phyloP scores from a whole-genome alignment of 2,888 invertebrate genomes.

The Philonicus albiceps region DNA sequence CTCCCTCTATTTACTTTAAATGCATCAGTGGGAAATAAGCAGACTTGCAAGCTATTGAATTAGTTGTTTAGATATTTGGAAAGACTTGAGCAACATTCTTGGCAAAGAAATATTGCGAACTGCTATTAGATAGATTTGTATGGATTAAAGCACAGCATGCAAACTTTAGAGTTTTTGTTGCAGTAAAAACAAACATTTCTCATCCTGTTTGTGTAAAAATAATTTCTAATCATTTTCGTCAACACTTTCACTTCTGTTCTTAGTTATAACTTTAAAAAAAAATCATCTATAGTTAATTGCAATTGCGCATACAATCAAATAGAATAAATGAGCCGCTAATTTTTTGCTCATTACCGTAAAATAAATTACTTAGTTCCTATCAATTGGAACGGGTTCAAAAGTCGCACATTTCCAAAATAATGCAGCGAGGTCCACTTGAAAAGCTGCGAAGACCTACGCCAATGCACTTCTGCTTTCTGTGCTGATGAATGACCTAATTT shows the following conservation, averaged over 20 bases:
- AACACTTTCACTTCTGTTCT: not conserved
- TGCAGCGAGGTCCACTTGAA: not conserved
- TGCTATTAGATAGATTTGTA: not conserved
- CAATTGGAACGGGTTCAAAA: not conserved
- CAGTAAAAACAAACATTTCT: not conserved
- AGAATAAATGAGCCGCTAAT: not conserved
- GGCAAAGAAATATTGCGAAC: not conserved
- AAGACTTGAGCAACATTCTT: not conserved
- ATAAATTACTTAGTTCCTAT: not conserved
- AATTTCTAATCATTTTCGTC: not conserved
- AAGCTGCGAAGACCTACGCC: slow-evolving; percentile 10
- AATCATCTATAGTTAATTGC: not conserved
- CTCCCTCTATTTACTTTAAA: not conserved
- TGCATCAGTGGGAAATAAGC: not conserved
- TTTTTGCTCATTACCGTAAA: not conserved
- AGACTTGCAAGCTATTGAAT: not conserved
- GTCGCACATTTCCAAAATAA: slow-evolving; percentile 8
- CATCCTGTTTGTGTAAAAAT: not conserved
- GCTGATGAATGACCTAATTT: slow-evolving; percentile 40
- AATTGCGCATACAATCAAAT: not conserved
- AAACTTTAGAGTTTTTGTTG: not conserved
- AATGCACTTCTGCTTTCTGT: slow-evolving; percentile 1
- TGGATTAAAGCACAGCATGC: not conserved
- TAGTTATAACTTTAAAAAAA: not conserved
- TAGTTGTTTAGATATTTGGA: not conserved